Conservation (phyloP, 2,797 vertebrate genomes). For the Mycteria americana region DNA sequence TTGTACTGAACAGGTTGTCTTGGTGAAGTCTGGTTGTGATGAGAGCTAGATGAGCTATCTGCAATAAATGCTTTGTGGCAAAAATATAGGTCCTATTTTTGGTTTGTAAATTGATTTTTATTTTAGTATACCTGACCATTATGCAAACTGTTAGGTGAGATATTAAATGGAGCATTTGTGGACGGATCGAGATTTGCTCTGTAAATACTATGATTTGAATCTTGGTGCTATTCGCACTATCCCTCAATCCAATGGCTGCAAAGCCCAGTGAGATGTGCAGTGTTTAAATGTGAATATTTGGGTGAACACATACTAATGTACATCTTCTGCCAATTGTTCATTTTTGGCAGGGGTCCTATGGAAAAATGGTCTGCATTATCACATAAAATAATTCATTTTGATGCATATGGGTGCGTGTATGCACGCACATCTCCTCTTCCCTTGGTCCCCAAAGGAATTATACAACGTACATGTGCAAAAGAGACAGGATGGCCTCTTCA, state of each 20-base stretch:
- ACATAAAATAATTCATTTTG: neutral
- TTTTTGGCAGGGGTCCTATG: neutral
- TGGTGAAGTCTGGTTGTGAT: neutral
- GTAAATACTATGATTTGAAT: neutral
- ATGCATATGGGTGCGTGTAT: neutral
- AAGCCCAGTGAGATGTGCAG: neutral
- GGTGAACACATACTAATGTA: neutral
- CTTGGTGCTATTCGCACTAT: neutral
- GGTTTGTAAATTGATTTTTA: neutral
- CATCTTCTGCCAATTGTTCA: neutral
- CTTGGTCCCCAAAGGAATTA: neutral
- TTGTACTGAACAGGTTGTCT: neutral
- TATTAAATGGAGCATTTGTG: neutral
- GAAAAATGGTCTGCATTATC: neutral
- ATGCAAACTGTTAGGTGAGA: neutral
- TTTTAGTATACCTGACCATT: neutral
- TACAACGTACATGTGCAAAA: neutral
- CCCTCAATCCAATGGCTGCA: neutral
- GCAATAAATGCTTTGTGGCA: neutral
- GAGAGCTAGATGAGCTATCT: neutral
- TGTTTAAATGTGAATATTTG: neutral
- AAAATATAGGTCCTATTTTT: neutral
- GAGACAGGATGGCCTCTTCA: constrained; percentile 20
- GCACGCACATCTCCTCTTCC: neutral
- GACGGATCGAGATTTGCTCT: neutral